Conservation (phyloP, 2,797 vertebrate genomes). For the Halcyon badia region DNA sequence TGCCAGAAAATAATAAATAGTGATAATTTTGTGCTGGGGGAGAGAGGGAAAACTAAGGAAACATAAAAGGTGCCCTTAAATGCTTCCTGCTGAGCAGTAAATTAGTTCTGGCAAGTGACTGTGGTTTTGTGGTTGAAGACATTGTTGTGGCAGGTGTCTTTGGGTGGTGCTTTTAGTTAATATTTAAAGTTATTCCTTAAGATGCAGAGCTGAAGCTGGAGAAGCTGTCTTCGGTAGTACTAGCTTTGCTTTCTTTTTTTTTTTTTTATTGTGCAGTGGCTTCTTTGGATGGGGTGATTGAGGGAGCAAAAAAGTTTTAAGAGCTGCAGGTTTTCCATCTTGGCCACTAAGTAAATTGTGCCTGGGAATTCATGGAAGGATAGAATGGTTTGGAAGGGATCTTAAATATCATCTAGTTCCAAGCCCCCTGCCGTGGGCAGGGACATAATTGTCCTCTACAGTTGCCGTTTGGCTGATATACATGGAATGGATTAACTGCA, state of each 20-base stretch:
- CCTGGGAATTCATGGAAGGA: neutral
- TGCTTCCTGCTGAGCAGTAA: conserved; percentile 24
- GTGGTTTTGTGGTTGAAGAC: conserved; percentile 21
- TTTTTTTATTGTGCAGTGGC: neutral
- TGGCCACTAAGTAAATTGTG: neutral
- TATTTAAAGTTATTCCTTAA: neutral
- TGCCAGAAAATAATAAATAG: neutral
- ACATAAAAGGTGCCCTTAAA: neutral
- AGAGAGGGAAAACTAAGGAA: neutral
- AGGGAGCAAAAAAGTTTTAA: neutral
- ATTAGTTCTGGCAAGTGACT: conserved; percentile 12
- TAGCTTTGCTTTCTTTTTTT: neutral
- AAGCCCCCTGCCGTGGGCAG: neutral
- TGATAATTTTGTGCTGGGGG: neutral
- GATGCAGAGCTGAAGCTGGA: neutral
- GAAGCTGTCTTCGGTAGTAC: neutral
- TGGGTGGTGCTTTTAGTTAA: neutral
- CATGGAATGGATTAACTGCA: neutral
- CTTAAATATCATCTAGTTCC: neutral
- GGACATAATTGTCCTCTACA: neutral
- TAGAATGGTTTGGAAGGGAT: neutral
- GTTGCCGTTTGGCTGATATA: neutral
- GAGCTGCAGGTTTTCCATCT: neutral
- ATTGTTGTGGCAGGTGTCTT: conserved; percentile 25
- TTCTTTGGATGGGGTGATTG: neutral